Evolutionary conservation across 1,140 invertebrate genomes (phyloP).

Genomic region (Physella acuta): DNA sequence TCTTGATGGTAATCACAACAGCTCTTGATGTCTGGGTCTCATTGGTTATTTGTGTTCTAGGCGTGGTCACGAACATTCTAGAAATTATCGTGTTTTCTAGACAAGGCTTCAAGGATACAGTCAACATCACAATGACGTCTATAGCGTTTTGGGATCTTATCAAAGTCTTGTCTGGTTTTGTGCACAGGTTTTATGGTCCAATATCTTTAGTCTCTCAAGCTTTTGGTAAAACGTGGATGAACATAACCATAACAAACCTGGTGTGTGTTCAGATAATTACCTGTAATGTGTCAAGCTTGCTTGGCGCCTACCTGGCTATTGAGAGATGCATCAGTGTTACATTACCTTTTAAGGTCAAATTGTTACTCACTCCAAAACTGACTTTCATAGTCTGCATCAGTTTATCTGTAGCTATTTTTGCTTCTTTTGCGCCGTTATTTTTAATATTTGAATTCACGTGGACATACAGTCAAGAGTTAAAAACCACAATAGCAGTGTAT

Average conservation of each 20-base stretch:
- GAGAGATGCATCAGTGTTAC: constrained; percentile 4
- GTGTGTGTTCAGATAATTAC: not conserved
- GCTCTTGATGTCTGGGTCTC: too few species aligned
- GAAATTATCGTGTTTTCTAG: too few species aligned
- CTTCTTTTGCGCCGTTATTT: not conserved
- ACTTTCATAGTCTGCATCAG: not conserved
- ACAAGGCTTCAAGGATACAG: constrained; percentile 13
- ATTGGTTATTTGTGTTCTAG: too few species aligned
- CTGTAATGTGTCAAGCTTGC: not conserved
- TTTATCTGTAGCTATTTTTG: not conserved
- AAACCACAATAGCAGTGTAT: not conserved
- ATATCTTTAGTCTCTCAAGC: too few species aligned
- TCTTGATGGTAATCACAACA: too few species aligned
- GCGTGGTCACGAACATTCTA: too few species aligned
- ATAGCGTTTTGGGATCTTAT: constrained; percentile 10
- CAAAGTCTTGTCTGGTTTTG: not conserved
- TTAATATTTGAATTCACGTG: not conserved
- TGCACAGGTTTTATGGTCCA: not conserved
- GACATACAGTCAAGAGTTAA: not conserved
- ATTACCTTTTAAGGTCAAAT: constrained; percentile 5
- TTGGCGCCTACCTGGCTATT: not conserved
- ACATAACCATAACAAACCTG: not conserved
- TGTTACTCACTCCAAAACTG: not conserved
- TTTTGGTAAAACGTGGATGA: not conserved
- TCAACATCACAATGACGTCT: constrained; percentile 8